These are phyloP conservation scores for Astreopora myriophthalma DNA, from an alignment of 64 coral and sea anemone genomes.

Conservation along the genomic window DNA sequence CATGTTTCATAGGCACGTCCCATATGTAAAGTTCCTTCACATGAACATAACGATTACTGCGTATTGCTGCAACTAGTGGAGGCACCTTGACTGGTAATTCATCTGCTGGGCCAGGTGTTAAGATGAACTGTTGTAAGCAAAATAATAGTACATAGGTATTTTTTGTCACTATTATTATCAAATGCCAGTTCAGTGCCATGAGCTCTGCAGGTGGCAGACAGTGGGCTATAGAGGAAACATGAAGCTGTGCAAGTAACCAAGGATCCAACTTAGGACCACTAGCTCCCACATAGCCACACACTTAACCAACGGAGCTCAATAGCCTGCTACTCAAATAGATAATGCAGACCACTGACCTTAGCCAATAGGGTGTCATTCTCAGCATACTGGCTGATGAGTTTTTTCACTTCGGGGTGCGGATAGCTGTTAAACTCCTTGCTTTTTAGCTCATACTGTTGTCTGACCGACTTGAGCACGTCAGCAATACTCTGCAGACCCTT, in stretches of 20 bases:
- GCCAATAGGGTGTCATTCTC: conserved; percentile 76
- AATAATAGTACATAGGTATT: too few species aligned
- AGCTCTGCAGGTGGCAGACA: too few species aligned
- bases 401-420: conserved; percentile 84
- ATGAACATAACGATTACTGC: conserved; percentile 90
- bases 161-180: too few species aligned
- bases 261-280: too few species aligned
- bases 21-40: conserved; percentile 98
- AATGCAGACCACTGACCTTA: conserved; percentile 61
- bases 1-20: conserved; percentile 94
- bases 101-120: conserved; percentile 80
- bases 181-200: too few species aligned
- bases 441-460: conserved; percentile 85
- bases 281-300: too few species aligned
- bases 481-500: conserved; percentile 88
- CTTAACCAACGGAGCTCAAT: too few species aligned
- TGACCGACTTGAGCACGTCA: conserved; percentile 77
- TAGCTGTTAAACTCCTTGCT: conserved; percentile 92
- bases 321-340: too few species aligned
- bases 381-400: conserved; percentile 80
- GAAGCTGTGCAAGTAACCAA: too few species aligned
- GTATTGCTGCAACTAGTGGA: conserved; percentile 83
- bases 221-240: too few species aligned
- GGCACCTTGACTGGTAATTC: conserved; percentile 93
- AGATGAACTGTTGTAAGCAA: conserved; percentile 68